phyloP scores from a whole-genome alignment of 1,140 invertebrate species.

The Rhagoletis pomonella region DNA sequence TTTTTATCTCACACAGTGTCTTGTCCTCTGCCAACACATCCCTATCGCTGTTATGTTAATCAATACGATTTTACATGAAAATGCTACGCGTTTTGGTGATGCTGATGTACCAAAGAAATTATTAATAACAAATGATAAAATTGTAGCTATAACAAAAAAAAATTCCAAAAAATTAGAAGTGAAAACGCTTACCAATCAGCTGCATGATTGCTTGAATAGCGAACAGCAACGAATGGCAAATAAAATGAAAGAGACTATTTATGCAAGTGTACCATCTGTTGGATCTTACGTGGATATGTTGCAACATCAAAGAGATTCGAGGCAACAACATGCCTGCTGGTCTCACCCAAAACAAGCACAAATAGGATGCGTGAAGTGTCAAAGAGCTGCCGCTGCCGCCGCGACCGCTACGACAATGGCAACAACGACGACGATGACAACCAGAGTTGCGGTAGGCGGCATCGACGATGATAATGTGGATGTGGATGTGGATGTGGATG shows the following conservation, averaged over 20 bases:
- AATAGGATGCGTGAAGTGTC: constrained; percentile 10
- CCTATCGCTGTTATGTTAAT: constrained; percentile 1
- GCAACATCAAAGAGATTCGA: neutral
- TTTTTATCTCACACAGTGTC: neutral
- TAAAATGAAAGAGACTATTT: constrained; percentile 67
- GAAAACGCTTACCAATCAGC: neutral
- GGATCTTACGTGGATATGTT: no score
- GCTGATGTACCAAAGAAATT: neutral
- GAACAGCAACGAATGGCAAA: constrained; percentile 10
- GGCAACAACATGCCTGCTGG: neutral
- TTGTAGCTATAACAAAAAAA: neutral
- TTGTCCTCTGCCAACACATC: neutral
- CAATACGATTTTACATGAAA: neutral
- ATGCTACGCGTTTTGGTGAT: constrained; percentile 24
- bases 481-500: constrained; percentile 49
- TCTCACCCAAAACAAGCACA: neutral
- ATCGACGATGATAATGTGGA: neutral
- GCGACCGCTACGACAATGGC: constrained; percentile 14
- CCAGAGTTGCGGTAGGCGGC: neutral
- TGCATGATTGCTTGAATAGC: neutral
- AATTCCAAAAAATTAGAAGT: neutral
- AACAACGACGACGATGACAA: constrained; percentile 44
- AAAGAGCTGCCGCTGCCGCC: constrained; percentile 13
- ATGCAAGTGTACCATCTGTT: constrained; percentile 58
- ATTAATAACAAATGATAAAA: neutral